These are phyloP conservation scores for Julus scanicus DNA, from an alignment of 2,888 invertebrate species.

Conservation along the genomic window DNA sequence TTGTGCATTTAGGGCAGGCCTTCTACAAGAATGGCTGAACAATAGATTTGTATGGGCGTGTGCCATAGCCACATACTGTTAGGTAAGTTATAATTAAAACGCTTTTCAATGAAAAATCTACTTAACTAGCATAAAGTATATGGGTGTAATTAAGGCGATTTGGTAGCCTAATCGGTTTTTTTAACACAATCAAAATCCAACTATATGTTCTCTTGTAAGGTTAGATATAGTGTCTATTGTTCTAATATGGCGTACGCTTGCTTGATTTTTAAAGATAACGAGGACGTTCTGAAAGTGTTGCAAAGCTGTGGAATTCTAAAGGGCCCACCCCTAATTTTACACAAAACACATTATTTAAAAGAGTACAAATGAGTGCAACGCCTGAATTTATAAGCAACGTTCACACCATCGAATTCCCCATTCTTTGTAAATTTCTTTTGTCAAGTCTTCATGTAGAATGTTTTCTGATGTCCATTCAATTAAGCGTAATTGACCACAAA, in stretches of 20 bases:
- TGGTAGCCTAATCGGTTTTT: background rate
- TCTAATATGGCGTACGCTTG: background rate
- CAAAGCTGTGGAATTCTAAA: background rate
- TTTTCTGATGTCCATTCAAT: background rate
- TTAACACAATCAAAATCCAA: background rate
- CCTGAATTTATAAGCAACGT: background rate
- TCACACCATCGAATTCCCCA: background rate
- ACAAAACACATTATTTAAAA: background rate
- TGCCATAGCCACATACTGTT: constrained; percentile 43
- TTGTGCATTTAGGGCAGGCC: constrained; percentile 10
- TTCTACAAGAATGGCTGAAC: background rate
- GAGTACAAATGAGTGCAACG: background rate
- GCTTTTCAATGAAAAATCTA: background rate
- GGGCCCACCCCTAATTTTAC: background rate
- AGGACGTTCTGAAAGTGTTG: background rate
- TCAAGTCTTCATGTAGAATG: background rate
- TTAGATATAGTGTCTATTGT: background rate
- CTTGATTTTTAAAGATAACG: background rate
- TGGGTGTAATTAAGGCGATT: constrained; percentile 9
- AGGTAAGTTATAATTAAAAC: constrained; percentile 14
- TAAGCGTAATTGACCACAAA: background rate
- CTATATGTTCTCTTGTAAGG: background rate
- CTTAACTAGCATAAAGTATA: background rate
- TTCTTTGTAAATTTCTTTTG: background rate
- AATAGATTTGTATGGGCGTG: constrained; percentile 34